Percentiles rank a stretch among this genome's conserved stretches.
Evolutionary conservation across 2,113 vertebrate genomes (phyloP).

Genomic region (Anolis carolinensis): DNA sequence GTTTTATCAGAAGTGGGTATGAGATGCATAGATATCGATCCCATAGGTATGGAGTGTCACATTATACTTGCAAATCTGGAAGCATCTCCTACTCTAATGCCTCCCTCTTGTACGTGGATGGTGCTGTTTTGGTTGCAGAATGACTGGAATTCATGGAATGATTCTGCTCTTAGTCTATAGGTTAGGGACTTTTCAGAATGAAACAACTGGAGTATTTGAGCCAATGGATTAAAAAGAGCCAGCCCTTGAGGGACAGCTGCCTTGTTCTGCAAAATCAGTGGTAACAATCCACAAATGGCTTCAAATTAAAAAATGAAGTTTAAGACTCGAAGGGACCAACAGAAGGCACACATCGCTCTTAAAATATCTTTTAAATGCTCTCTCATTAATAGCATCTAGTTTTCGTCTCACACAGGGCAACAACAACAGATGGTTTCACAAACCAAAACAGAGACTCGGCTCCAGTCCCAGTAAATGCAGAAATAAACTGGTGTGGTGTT

Average conservation of each 20-base stretch:
- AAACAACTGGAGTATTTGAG: neutral
- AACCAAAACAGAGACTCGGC: constrained; percentile 17
- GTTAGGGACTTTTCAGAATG: constrained; percentile 5
- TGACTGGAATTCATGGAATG: neutral
- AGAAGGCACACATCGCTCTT: constrained; percentile 47
- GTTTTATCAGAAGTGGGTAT: too few relatives aligned
- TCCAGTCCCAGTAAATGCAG: constrained; percentile 25
- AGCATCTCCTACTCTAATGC: too few relatives aligned
- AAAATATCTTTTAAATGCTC: constrained; percentile 50
- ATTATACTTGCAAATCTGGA: too few relatives aligned
- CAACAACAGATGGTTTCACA: constrained; percentile 56
- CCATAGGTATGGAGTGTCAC: too few relatives aligned
- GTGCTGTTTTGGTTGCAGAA: too few relatives aligned
- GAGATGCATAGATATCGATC: too few relatives aligned
- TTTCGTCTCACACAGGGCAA: constrained; percentile 17
- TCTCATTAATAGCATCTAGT: constrained; percentile 54
- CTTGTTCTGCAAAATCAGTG: neutral
- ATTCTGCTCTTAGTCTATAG: neutral
- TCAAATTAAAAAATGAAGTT: neutral
- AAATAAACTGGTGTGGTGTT: constrained; percentile 41
- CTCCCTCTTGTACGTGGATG: too few relatives aligned
- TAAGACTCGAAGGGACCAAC: neutral
- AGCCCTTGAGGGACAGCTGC: neutral
- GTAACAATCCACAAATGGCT: neutral
- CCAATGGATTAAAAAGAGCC: neutral